A percentile compares a stretch with the other conserved stretches of the same genome.
Conservation (phyloP, 1,140 invertebrate species). For the Bemisia tabaci region DNA sequence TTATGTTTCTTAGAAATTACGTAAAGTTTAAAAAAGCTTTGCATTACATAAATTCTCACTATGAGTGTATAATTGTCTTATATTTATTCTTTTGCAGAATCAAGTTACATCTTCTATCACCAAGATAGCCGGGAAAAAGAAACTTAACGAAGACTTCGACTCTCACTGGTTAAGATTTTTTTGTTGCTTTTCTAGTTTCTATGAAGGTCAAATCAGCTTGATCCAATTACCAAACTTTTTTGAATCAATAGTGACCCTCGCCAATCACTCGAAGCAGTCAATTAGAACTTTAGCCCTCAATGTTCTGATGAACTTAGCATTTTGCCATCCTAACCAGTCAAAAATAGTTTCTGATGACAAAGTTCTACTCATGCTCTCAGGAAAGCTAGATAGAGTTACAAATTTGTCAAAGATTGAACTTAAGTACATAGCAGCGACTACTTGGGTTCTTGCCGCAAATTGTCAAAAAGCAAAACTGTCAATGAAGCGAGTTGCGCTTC, state of each 20-base stretch:
- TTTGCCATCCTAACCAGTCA: background rate
- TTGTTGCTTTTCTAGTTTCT: background rate
- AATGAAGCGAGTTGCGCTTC: background rate
- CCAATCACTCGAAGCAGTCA: background rate
- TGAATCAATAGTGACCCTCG: background rate
- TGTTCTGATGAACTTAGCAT: background rate
- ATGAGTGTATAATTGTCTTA: too few relatives aligned
- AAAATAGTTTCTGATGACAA: background rate
- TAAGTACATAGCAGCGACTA: background rate
- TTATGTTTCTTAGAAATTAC: too few relatives aligned
- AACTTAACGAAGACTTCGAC: background rate
- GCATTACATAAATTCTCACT: too few relatives aligned
- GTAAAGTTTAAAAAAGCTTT: too few relatives aligned
- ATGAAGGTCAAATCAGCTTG: background rate
- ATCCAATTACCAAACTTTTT: background rate
- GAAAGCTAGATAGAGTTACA: background rate
- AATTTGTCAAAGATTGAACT: background rate
- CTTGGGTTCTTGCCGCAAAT: background rate
- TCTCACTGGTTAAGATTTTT: background rate
- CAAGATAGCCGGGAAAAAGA: background rate
- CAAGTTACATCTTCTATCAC: background rate
- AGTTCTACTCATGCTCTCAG: background rate
- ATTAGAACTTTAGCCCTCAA: background rate
- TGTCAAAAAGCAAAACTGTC: background rate
- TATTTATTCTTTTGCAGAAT: background rate